Conservation (phyloP, 2,888 invertebrate species). For the Cremastinae sp. region DNA sequence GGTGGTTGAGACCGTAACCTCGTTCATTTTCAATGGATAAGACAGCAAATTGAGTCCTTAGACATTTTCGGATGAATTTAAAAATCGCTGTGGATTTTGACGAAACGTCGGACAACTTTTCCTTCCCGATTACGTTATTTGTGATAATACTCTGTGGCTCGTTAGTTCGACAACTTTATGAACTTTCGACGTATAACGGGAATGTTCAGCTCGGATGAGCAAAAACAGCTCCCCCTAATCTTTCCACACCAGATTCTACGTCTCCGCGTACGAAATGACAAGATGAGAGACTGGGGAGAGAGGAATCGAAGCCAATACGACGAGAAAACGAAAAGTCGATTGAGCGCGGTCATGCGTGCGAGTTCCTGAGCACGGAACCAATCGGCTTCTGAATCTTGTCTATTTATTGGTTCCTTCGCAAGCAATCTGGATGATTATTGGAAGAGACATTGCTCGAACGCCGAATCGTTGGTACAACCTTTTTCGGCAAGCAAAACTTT, state of each 20-base stretch:
- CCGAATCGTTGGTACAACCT: constrained; percentile 61
- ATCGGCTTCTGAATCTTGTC: constrained; percentile 68
- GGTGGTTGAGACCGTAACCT: background rate
- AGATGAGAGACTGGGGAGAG: constrained; percentile 16
- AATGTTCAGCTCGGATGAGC: constrained; percentile 1
- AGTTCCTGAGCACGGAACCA: constrained; percentile 61
- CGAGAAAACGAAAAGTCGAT: constrained; percentile 67
- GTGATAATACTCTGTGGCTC: too few relatives aligned
- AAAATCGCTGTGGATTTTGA: too few relatives aligned
- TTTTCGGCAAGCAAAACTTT: constrained; percentile 37
- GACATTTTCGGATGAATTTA: constrained; percentile 12
- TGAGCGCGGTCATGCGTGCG: constrained; percentile 74
- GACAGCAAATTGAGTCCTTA: constrained; percentile 18
- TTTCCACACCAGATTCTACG: constrained; percentile 70
- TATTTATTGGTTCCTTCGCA: constrained; percentile 74
- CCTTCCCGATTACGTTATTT: too few relatives aligned
- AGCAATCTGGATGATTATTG: constrained; percentile 72
- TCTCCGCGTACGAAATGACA: constrained; percentile 59
- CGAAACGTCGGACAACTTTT: too few relatives aligned
- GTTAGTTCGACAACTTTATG: too few relatives aligned
- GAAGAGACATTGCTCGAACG: constrained; percentile 68
- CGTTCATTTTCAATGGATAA: constrained; percentile 4
- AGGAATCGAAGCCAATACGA: constrained; percentile 36
- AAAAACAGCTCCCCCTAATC: constrained; percentile 68
- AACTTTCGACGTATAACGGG: too few relatives aligned